A percentile compares a stretch with the other conserved stretches of the same genome.
Conservation (phyloP, 2,888 invertebrate species). For the Carterocephalus palaemon region DNA sequence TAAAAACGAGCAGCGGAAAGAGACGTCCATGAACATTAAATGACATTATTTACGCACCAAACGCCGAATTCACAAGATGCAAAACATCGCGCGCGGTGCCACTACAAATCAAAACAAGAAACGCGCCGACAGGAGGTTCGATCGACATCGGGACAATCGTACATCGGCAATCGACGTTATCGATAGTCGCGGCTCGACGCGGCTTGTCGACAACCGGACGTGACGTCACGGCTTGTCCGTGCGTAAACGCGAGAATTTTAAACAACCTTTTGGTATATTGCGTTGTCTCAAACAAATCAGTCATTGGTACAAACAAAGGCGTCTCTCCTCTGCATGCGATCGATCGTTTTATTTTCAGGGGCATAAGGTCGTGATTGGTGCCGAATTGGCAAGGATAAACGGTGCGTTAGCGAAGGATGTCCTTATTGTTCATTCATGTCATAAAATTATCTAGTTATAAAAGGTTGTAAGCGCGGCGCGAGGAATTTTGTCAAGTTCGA, state of each 20-base stretch:
- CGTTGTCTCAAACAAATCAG: constrained; percentile 64
- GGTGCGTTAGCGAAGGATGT: constrained; percentile 34
- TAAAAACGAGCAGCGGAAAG: background rate
- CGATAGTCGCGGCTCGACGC: constrained; percentile 46
- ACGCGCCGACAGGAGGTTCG: constrained; percentile 70
- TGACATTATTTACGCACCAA: constrained; percentile 29
- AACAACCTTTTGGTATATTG: constrained; percentile 71
- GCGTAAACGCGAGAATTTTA: constrained; percentile 75
- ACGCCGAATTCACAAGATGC: constrained; percentile 49
- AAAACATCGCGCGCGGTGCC: constrained; percentile 53
- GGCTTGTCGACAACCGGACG: constrained; percentile 59
- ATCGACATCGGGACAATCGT: constrained; percentile 61
- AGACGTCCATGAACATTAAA: constrained; percentile 1
- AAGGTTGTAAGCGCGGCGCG: constrained; percentile 59
- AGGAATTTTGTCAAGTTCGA: constrained; percentile 43
- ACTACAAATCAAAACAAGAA: constrained; percentile 72
- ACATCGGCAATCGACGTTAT: constrained; percentile 51
- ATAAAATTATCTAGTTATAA: constrained; percentile 61
- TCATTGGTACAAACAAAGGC: constrained; percentile 57
- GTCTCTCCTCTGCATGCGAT: constrained; percentile 40
- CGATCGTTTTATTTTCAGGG: constrained; percentile 39
- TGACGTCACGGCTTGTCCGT: constrained; percentile 64
- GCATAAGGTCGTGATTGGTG: constrained; percentile 46
- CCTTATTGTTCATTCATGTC: constrained; percentile 63
- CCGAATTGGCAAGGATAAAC: constrained; percentile 16